Evolutionary conservation across 2,113 vertebrate species (phyloP).

Genomic region (Peromyscus maniculatus): DNA sequence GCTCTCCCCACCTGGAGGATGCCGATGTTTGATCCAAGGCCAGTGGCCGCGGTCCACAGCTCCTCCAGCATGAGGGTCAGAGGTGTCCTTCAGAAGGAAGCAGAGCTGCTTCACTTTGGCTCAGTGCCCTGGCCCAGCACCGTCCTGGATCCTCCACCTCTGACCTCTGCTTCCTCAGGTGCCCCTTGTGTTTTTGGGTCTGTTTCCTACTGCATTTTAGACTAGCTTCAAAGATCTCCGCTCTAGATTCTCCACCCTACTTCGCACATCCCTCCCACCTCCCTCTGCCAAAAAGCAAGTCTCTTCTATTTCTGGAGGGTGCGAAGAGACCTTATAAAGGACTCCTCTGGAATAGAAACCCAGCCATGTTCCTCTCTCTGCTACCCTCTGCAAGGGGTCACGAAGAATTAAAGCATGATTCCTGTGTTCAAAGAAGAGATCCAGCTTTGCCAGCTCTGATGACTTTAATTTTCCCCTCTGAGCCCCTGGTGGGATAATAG

Average conservation of each 20-base stretch:
- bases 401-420: constrained; percentile 15
- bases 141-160: no score
- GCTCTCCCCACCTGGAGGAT: background rate
- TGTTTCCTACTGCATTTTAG: background rate
- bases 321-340: background rate
- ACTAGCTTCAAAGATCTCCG: constrained; percentile 31
- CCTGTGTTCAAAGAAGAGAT: constrained; percentile 75
- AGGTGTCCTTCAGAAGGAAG: constrained; percentile 42
- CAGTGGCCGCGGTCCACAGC: background rate
- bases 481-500: constrained; percentile 64
- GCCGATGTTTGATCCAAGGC: constrained; percentile 40
- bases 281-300: background rate
- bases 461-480: constrained; percentile 75
- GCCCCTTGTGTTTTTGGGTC: background rate
- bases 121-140: background rate
- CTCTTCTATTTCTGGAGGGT: constrained; percentile 1
- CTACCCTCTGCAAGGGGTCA: background rate
- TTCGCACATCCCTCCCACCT: background rate
- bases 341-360: background rate
- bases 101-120: background rate
- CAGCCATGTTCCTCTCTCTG: background rate
- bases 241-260: background rate
- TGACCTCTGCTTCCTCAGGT: constrained; percentile 46
- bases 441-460: constrained; percentile 60
- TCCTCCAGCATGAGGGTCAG: constrained; percentile 18